Conservation (phyloP, 2,888 invertebrate species). For the Unio delphinus region DNA sequence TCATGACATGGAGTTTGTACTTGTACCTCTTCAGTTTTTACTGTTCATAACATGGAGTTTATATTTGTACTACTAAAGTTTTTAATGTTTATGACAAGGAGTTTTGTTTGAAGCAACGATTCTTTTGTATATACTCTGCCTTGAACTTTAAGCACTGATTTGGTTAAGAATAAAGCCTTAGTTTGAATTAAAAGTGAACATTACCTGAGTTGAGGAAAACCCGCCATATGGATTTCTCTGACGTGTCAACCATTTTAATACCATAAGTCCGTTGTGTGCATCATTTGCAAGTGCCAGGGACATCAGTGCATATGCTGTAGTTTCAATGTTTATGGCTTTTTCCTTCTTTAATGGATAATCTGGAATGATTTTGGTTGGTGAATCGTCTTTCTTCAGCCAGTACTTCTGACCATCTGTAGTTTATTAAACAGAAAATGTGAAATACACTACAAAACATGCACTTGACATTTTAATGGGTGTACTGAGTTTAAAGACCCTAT, state of each 20-base stretch:
- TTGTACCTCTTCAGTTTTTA: too few relatives aligned
- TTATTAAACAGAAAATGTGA: background rate
- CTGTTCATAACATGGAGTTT: too few relatives aligned
- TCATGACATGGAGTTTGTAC: too few relatives aligned
- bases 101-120: too few relatives aligned
- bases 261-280: slow-evolving; percentile 45
- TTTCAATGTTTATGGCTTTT: slow-evolving; percentile 61
- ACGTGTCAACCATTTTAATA: slow-evolving; percentile 65
- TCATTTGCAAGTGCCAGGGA: slow-evolving; percentile 37
- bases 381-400: slow-evolving; percentile 44
- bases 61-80: too few relatives aligned
- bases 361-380: slow-evolving; percentile 5
- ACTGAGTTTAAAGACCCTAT: background rate
- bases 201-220: slow-evolving; percentile 71
- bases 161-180: too few relatives aligned
- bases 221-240: slow-evolving; percentile 67
- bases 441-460: background rate
- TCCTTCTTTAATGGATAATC: slow-evolving; percentile 16
- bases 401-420: slow-evolving; percentile 49
- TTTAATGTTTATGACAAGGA: too few relatives aligned
- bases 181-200: background rate
- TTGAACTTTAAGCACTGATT: too few relatives aligned
- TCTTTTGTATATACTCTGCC: too few relatives aligned
- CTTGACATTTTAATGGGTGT: background rate
- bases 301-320: slow-evolving; percentile 67